Evolutionary conservation across 1,140 invertebrate genomes (phyloP).

Genomic region (Dendroctonus ponderosae): DNA sequence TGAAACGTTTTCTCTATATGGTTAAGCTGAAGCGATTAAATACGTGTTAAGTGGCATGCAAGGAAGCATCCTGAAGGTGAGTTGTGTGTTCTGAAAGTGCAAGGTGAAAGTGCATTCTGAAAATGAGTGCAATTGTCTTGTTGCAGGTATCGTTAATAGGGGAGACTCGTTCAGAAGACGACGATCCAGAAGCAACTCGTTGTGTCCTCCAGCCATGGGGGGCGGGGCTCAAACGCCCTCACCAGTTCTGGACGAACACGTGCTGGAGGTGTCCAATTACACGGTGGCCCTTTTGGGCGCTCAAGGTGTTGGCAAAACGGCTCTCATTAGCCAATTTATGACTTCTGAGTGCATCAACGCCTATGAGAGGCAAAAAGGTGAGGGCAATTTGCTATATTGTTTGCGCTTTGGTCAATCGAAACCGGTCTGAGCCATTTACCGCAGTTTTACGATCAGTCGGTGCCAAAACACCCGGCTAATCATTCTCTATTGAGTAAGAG

Average conservation of each 20-base stretch:
- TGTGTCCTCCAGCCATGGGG: constrained; percentile 51
- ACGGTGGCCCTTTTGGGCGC: constrained; percentile 81
- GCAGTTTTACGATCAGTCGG: too few relatives aligned
- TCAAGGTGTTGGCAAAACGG: constrained; percentile 85
- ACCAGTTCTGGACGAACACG: constrained; percentile 45
- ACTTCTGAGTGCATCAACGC: constrained; percentile 93
- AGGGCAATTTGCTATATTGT: constrained; percentile 36
- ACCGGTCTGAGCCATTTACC: too few relatives aligned
- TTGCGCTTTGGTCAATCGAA: not conserved
- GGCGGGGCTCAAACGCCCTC: constrained; percentile 39
- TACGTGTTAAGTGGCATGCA: too few relatives aligned
- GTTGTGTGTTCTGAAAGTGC: too few relatives aligned
- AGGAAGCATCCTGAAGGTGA: too few relatives aligned
- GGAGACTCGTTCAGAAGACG: constrained; percentile 83
- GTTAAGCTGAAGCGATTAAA: too few relatives aligned
- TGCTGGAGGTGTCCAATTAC: constrained; percentile 58
- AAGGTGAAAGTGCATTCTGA: not conserved
- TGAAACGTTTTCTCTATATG: too few relatives aligned
- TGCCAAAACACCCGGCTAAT: too few relatives aligned
- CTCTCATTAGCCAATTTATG: constrained; percentile 88
- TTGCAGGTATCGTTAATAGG: constrained; percentile 81
- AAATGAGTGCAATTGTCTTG: constrained; percentile 7
- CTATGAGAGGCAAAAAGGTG: constrained; percentile 78
- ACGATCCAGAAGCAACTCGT: constrained; percentile 75
- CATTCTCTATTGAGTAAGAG: too few relatives aligned